Evolutionary conservation across 2,888 invertebrate species (phyloP), one percentile per base, ranked within the genome.

Genomic region (Gandaritis pyraliata): DNA sequence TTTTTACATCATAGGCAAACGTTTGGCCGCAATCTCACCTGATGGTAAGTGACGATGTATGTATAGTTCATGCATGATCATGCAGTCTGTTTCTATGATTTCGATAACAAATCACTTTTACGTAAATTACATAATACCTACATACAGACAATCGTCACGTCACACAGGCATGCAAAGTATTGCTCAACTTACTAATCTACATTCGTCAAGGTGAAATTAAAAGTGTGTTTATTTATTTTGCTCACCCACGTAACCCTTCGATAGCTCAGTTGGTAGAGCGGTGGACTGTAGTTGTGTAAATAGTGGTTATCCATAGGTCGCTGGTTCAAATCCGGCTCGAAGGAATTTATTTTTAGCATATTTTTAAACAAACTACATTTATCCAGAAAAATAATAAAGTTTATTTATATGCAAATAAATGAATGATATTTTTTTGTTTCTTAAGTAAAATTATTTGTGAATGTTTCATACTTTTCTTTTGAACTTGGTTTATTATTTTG

Each of bases 211-310:
- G 55, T 58, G 58, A 57, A 51, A 64, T 41, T 55, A 54, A 11
- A 51, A 48, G 41, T 61, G 51, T 61, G 51, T 45, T 50, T 52
- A 48, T 52, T 56, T 39, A 57, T 60, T 64, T 57, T 23, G 18
- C 30, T 1, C 5, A 4, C 1, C 1, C 15, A 48, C 33, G 13
- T 38, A 43, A 13, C 15, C 92, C 92, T 93, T 93, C 92, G 92
- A 93, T 93, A 93, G 92, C 92, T 93, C 92, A 93, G 92, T 92
- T 93, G 92, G 92, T 93, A 92, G 92, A 93, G 92, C 92, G 92
- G 92, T 93, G 92, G 92, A 92, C 92, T 92, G 92, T 93, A 92
- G 92, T 58, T 78, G 82, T 47, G 49, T 36, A 56, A 36, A 48
- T 2, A 58, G 73, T 72, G 72, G 90, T 23, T 11, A 93, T 93